Evolutionary conservation across 2,113 vertebrate genomes (phyloP).

Genomic region (Lonchura striata): DNA sequence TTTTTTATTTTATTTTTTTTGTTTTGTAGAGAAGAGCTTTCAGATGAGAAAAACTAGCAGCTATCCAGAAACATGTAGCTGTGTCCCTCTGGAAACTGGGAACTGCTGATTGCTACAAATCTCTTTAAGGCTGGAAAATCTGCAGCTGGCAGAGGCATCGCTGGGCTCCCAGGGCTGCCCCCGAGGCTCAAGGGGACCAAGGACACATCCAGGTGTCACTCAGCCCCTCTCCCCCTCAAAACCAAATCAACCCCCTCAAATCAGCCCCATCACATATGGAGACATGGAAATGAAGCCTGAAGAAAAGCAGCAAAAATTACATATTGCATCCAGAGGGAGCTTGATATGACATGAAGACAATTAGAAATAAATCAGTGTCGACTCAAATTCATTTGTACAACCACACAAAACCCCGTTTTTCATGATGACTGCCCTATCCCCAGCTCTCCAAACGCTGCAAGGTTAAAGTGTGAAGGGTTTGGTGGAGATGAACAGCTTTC

Average conservation of each 20-base stretch:
- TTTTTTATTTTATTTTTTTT: no score
- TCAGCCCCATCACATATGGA: background rate
- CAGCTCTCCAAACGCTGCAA: background rate
- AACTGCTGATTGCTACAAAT: slow-evolving; percentile 50
- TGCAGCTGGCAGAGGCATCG: background rate
- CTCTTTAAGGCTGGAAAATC: slow-evolving; percentile 35
- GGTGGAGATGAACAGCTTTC: background rate
- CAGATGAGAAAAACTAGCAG: background rate
- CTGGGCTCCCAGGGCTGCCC: background rate
- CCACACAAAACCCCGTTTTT: background rate
- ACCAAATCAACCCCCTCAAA: background rate
- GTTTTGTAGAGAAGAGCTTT: background rate
- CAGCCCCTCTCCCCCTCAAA: background rate
- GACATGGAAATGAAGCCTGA: background rate
- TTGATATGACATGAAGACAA: background rate
- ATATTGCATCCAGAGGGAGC: background rate
- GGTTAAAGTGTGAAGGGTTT: background rate
- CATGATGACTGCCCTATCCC: accelerated
- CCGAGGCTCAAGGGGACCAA: background rate
- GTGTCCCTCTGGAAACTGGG: slow-evolving; percentile 33
- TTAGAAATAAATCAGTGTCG: accelerated
- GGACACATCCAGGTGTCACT: background rate
- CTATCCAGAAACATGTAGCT: background rate
- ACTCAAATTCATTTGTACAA: background rate
- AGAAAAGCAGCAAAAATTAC: background rate